A percentile compares a stretch with the other conserved stretches of the same genome.
These are phyloP conservation scores for Scaptomyza montana DNA, from an alignment of 1,140 invertebrate species.

Conservation along the genomic window DNA sequence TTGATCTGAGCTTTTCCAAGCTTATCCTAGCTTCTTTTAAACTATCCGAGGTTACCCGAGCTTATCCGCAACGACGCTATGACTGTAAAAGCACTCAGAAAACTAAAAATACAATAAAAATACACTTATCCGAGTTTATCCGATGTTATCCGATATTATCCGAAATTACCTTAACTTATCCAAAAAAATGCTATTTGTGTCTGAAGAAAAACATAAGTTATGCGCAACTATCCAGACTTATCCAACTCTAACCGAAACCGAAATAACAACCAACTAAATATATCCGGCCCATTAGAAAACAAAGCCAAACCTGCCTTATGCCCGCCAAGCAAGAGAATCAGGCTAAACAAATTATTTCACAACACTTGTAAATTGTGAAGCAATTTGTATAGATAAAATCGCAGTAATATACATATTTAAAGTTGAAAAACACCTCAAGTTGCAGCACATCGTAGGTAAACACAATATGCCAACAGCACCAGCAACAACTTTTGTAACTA, in stretches of 20 bases:
- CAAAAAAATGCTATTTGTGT: neutral
- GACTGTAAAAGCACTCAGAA: neutral
- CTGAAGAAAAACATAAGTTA: neutral
- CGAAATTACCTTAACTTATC: neutral
- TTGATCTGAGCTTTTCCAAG: neutral
- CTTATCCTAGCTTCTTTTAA: no score
- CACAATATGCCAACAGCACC: constrained; percentile 23
- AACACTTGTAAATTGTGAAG: constrained; percentile 16
- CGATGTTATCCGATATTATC: neutral
- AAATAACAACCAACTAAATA: neutral
- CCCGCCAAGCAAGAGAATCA: neutral
- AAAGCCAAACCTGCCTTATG: neutral
- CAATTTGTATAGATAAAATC: constrained; percentile 31
- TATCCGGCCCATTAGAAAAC: neutral
- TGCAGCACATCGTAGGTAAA: constrained; percentile 33
- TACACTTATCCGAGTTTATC: constrained; percentile 3
- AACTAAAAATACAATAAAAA: neutral
- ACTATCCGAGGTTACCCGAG: neutral
- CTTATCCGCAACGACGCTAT: neutral
- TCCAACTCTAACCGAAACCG: neutral
- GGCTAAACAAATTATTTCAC: constrained; percentile 22
- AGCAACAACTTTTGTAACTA: constrained; percentile 38
- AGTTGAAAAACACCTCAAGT: constrained; percentile 32
- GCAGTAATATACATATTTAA: constrained; percentile 9
- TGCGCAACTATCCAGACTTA: neutral